These are phyloP conservation scores for Crepidodera aurea DNA, from an alignment of 2,888 invertebrate species.

Conservation along the genomic window DNA sequence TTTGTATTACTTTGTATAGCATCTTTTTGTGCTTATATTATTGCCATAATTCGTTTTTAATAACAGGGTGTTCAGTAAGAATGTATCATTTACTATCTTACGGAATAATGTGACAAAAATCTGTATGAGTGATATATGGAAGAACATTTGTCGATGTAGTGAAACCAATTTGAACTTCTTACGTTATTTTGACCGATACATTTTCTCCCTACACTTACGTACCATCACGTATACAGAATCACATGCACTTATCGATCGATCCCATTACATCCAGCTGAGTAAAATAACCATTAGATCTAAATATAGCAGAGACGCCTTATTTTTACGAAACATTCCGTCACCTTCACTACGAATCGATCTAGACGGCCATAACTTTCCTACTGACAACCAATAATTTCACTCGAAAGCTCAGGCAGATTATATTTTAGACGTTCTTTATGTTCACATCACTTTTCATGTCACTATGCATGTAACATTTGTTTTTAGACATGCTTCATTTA, in stretches of 20 bases:
- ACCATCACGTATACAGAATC: no score
- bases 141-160: no score
- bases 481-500: slow-evolving; percentile 37
- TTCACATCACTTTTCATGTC: slow-evolving; percentile 40
- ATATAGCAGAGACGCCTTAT: slow-evolving; percentile 28
- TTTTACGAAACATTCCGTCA: slow-evolving; percentile 32
- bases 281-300: slow-evolving; percentile 18
- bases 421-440: slow-evolving; percentile 42
- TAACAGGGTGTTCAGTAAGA: no score
- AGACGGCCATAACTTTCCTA: slow-evolving; percentile 33
- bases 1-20: no score
- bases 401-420: slow-evolving; percentile 37
- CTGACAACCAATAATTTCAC: slow-evolving; percentile 40
- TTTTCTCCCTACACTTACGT: no score
- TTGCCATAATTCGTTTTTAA: no score
- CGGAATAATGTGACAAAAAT: no score
- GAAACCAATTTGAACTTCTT: no score
- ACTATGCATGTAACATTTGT: slow-evolving; percentile 35
- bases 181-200: no score
- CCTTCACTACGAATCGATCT: slow-evolving; percentile 34
- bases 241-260: slow-evolving; percentile 7
- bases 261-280: not conserved
- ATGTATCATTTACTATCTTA: no score
- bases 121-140: no score
- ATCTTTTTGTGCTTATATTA: no score